Conservation (phyloP, 2,888 invertebrate species). For the Orthosia gothica region DNA sequence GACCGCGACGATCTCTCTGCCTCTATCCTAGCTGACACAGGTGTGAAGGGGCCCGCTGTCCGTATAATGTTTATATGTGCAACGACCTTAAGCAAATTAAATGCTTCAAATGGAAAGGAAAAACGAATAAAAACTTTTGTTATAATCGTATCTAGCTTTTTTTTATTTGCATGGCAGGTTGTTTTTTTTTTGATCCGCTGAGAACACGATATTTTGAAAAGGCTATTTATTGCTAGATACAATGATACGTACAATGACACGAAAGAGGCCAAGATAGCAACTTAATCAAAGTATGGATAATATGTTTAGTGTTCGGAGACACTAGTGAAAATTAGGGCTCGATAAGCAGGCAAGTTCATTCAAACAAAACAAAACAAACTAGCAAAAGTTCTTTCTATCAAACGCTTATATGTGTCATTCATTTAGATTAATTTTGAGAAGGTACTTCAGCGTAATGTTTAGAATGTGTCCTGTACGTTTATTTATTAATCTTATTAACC, state of each 20-base stretch:
- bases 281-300: too few relatives aligned
- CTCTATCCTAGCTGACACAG: constrained; percentile 65
- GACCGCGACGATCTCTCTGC: constrained; percentile 68
- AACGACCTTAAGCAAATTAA: constrained; percentile 67
- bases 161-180: constrained; percentile 20
- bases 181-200: background rate
- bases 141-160: constrained; percentile 7
- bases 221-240: background rate
- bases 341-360: too few relatives aligned
- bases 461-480: background rate
- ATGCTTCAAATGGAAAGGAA: constrained; percentile 47
- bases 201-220: constrained; percentile 13
- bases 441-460: background rate
- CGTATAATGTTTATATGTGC: constrained; percentile 56
- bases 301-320: too few relatives aligned
- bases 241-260: background rate
- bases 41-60: constrained; percentile 74
- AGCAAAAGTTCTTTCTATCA: too few relatives aligned
- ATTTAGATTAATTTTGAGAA: background rate
- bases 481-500: background rate
- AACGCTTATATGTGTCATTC: too few relatives aligned
- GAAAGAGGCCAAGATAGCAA: background rate
- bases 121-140: constrained; percentile 15
- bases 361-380: too few relatives aligned
- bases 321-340: too few relatives aligned